Evolutionary conservation across 2,113 vertebrate species (phyloP), one percentile per base, ranked within the genome.

Genomic region (Pomatorhinus ruficollis): DNA sequence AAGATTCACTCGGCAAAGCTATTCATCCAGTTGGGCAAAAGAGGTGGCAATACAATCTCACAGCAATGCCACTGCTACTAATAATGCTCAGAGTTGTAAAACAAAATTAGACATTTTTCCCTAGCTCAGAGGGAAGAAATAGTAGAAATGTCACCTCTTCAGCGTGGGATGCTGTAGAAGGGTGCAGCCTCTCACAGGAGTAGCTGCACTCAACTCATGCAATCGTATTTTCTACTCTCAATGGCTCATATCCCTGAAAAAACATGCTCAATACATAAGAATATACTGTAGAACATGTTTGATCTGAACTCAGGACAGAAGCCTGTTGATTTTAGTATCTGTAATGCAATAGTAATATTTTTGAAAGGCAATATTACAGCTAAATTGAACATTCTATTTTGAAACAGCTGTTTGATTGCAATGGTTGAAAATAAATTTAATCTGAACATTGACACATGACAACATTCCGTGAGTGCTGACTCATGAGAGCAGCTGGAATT

Each of bases 81-180:
- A 6, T 6, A 59, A 21, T 6, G 12, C n/a, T 68, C 10, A 4
- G 12, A 86, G 61, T 8, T 56, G 12, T 31, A 40, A 61, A 89
- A 42, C n/a, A 86, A 79, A 71, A 53, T 9, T 17, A 49, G 63
- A 18, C 4, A 12, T 5, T 44, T 81, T 33, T 74, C 61, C 15
- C 3, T 39, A 12, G 52, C 16, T 27, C 31, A 70, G 57, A 21
- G 52, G 23, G 17, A 20, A 59, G 40, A 77, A 71, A 12, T 1
- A 22, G 2, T 0, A 20, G 24, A 25, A 61, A 31, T 5, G 11
- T n/a, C 56, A 27, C 35, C 60, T 83, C 40, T 17, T 47, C 3
- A 16, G 23, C 0, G 0, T 5, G 22, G 12, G 37, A 19, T n/a
- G 50, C 69, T 39, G 56, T 35, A 50, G 54, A 0, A 0, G 8